Evolutionary conservation across 2,113 vertebrate genomes (phyloP).

Genomic region (Sus scrofa): T2T-Sscrofa CM000820.6:95077001-95077500

Average conservation of each 20-base stretch:
- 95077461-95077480: neutral
- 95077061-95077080: neutral
- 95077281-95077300: slow-evolving; percentile 53
- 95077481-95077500: slow-evolving; percentile 23
- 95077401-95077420: slow-evolving; percentile 36
- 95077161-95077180: slow-evolving; percentile 49
- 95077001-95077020: neutral
- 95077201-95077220: slow-evolving; percentile 69
- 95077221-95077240: slow-evolving; percentile 76
- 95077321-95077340: neutral
- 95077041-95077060: slow-evolving; percentile 31
- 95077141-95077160: neutral
- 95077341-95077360: slow-evolving; percentile 50
- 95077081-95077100: slow-evolving; percentile 22
- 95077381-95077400: neutral
- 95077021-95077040: neutral
- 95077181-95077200: slow-evolving; percentile 73
- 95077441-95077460: neutral
- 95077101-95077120: slow-evolving; percentile 7
- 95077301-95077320: slow-evolving; percentile 50
- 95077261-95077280: slow-evolving; percentile 68
- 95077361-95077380: neutral
- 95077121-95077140: slow-evolving; percentile 7
- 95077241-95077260: slow-evolving; percentile 71
- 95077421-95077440: neutral